Conservation (phyloP, 2,888 invertebrate species). For the Arrhopalites spinosus region DNA sequence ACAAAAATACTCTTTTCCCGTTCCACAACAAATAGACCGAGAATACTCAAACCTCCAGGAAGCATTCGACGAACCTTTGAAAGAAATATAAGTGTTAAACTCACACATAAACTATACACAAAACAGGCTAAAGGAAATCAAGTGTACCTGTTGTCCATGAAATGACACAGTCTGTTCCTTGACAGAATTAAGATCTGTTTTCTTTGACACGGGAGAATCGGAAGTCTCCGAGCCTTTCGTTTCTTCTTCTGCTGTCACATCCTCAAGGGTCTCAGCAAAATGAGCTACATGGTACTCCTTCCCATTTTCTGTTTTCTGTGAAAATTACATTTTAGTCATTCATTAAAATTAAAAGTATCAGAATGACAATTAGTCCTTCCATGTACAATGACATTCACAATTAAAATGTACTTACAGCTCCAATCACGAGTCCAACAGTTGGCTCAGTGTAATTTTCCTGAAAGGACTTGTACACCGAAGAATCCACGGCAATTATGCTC, state of each 20-base stretch:
- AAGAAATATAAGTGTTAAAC: neutral
- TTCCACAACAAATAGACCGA: conserved; percentile 78
- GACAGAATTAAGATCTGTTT: conserved; percentile 20
- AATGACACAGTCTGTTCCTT: conserved; percentile 38
- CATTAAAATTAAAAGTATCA: neutral
- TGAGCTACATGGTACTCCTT: conserved; percentile 47
- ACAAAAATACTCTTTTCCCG: conserved; percentile 62
- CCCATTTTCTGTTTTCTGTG: conserved; percentile 45
- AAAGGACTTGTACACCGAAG: neutral
- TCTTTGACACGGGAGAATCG: neutral
- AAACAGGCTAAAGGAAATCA: neutral
- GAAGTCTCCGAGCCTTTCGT: neutral
- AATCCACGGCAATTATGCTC: neutral
- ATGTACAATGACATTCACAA: neutral
- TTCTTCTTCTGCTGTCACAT: neutral
- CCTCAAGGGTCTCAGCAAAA: conserved; percentile 48
- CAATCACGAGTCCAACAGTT: conserved; percentile 50
- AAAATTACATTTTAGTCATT: conserved; percentile 15
- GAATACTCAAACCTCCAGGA: conserved; percentile 84
- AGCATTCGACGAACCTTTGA: conserved; percentile 80
- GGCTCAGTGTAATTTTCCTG: conserved; percentile 25
- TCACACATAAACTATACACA: neutral
- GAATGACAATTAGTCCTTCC: neutral
- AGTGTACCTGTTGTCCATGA: conserved; percentile 51
- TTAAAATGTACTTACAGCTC: conserved; percentile 45